phyloP scores from a whole-genome alignment of 2,888 invertebrate genomes.

The Heteromurus nitidus region DNA sequence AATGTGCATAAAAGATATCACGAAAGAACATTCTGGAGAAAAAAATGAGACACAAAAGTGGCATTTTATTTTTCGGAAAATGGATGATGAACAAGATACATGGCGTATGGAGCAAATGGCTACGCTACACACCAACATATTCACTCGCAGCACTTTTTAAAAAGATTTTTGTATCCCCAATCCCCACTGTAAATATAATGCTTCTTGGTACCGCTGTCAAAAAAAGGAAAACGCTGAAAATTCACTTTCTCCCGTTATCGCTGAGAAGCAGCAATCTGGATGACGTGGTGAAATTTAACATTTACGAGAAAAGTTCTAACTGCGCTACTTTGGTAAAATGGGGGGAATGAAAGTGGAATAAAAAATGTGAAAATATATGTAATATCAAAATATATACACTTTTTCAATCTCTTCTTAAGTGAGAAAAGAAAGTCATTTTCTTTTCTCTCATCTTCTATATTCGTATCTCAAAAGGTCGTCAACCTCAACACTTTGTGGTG shows the following conservation, averaged over 20 bases:
- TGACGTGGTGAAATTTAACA: not conserved
- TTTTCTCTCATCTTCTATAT: not conserved
- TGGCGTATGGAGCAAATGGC: too few species aligned
- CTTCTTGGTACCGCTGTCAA: not conserved
- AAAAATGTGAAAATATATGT: too few species aligned
- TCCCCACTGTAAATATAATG: not conserved
- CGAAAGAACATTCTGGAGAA: not conserved
- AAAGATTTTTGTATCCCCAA: too few species aligned
- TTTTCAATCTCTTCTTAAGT: not conserved
- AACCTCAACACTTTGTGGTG: too few species aligned
- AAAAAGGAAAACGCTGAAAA: conserved; percentile 6
- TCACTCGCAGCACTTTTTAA: too few species aligned
- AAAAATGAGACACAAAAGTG: conserved; percentile 9
- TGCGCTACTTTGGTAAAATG: not conserved
- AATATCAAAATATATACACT: too few species aligned
- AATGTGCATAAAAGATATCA: not conserved
- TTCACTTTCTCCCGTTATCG: conserved; percentile 5
- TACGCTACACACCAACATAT: too few species aligned
- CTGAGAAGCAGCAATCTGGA: conserved; percentile 14
- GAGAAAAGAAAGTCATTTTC: not conserved
- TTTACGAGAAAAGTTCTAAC: conserved; percentile 16
- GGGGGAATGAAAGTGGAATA: not conserved
- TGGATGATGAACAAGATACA: too few species aligned
- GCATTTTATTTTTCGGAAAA: not conserved
- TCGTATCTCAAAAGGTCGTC: not conserved